A percentile compares a stretch with the other conserved stretches of the same genome.
phyloP scores from a whole-genome alignment of 2,888 invertebrate genomes.

The Platycheirus rosarum region DNA sequence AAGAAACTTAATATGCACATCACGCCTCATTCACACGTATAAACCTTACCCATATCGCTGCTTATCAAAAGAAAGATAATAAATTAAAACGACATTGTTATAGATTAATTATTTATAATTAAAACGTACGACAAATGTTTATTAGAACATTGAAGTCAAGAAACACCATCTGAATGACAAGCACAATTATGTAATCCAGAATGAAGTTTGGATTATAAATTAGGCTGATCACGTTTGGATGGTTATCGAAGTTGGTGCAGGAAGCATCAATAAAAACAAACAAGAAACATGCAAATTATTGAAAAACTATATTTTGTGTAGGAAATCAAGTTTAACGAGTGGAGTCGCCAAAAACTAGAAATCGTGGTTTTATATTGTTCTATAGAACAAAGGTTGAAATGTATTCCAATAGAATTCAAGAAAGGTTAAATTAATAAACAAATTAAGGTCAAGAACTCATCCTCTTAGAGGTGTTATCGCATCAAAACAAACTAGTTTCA shows the following conservation, averaged over 20 bases:
- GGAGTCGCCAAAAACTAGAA: too few species aligned
- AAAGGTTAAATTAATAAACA: too few species aligned
- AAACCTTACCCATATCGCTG: neutral
- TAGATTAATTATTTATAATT: constrained; percentile 8
- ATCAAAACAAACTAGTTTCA: too few species aligned
- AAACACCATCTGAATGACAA: constrained; percentile 1
- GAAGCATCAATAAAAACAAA: too few species aligned
- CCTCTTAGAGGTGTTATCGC: too few species aligned
- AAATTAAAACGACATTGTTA: constrained; percentile 2
- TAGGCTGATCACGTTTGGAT: constrained; percentile 21
- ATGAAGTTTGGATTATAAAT: neutral
- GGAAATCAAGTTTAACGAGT: too few species aligned
- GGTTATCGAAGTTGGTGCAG: neutral
- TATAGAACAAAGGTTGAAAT: too few species aligned
- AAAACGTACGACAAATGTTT: neutral
- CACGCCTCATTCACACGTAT: neutral
- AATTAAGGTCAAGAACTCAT: too few species aligned
- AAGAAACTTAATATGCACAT: neutral
- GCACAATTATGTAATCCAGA: neutral
- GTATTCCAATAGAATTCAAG: too few species aligned
- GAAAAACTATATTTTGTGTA: too few species aligned
- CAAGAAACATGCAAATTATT: too few species aligned
- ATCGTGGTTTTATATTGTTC: too few species aligned
- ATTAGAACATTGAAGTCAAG: neutral
- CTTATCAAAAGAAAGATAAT: neutral